Base-by-base conservation (phyloP, 1,140 invertebrate genomes). In the Lasaia peninsularis region DNA sequence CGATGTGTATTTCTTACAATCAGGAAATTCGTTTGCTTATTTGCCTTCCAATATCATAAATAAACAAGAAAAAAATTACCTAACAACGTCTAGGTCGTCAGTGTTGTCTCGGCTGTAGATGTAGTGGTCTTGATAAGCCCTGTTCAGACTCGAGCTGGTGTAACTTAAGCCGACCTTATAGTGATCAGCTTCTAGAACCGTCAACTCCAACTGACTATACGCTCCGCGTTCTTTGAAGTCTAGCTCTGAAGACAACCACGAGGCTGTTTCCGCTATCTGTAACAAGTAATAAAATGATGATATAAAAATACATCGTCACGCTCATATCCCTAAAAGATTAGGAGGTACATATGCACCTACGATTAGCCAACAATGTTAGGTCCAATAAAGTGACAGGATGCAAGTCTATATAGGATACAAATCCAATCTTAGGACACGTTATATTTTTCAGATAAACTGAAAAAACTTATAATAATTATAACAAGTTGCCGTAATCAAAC, bases 181-280 rank as follows among this genome's bases (percentile, higher is more conserved):
- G 32, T 75, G 73, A 34, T 83, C 76, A 1, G 69, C 69, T 54
- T 86, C 80, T 10, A 84, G 55, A 0, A 87, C 64, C 0, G 73
- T 71, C 48, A 87, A 67, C 63, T 81, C 79, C 40, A 87, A 52
- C 16, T 76, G 74, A 49, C 84, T 86, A 59, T 80, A 81, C 5
- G 80, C 78, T 0, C 73, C 73, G 6, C 78, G 76, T 63, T 88
- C 84, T 21, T 80, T 84, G 69, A 86, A 86, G 59, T 86, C 84
- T 53, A 73, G 55, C 5, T 84, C 80, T 20, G 75, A 63, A 12
- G 72, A 58, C 12, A 63, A 61, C 69, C 71, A 78, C 1, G 84
- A 74, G 1, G 83, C 58, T 0, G 79, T 75, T 63, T 87, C 81
- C 28, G 79, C 84, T 67, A 87, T 83, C 84, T 87, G 69, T 56